Evolutionary conservation across 2,113 vertebrate genomes (phyloP).

Genomic region (Phalacrocorax pelagicus): DNA sequence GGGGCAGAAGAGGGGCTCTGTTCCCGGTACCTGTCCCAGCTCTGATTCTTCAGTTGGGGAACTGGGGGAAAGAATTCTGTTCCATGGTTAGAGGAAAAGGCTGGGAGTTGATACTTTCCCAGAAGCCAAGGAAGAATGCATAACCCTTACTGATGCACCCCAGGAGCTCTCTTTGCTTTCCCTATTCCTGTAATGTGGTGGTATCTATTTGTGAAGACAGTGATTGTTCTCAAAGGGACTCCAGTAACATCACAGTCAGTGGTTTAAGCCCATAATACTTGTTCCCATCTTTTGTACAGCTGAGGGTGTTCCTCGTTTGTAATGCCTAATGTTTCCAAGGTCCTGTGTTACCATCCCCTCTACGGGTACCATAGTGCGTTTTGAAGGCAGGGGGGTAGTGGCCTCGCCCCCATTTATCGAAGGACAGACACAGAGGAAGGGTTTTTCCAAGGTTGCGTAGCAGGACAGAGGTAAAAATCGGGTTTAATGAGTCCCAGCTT

Average conservation of each 20-base stretch:
- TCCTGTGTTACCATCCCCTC: not conserved
- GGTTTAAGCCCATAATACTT: not conserved
- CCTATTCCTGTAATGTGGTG: not conserved
- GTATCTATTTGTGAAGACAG: not conserved
- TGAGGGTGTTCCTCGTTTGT: not conserved
- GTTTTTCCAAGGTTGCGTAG: not conserved
- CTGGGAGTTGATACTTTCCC: not conserved
- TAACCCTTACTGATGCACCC: not conserved
- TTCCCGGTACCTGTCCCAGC: not conserved
- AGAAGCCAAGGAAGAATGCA: not conserved
- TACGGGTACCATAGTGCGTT: not conserved
- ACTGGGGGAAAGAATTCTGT: not conserved
- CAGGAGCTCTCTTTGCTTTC: not conserved
- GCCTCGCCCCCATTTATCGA: not conserved
- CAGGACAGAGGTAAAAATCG: not conserved
- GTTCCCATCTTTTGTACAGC: not conserved
- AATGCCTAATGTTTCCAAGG: not conserved
- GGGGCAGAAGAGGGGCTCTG: not conserved
- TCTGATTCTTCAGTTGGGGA: not conserved
- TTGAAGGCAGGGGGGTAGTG: not conserved
- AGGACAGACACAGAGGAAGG: not conserved
- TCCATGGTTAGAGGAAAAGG: not conserved
- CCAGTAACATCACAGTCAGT: not conserved
- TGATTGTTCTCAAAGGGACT: not conserved
- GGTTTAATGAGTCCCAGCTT: not conserved